Evolutionary conservation across 23 tunicate genomes (phyloP).

Genomic region (Botrylloides violaceus): DNA sequence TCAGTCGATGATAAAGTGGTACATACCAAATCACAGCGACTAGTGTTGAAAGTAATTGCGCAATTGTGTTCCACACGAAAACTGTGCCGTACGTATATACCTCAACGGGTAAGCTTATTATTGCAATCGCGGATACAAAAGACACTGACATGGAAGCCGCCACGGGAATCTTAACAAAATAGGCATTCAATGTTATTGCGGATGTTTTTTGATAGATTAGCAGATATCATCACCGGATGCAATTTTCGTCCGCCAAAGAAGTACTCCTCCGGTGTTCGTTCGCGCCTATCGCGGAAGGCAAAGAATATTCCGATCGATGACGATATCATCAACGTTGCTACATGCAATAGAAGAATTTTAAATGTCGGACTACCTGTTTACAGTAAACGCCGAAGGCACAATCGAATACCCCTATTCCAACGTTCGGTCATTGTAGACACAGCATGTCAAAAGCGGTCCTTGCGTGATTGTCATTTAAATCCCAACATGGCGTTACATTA

Average conservation of each 20-base stretch:
- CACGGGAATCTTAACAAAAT: slow-evolving; percentile 6
- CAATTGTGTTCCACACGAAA: slow-evolving; percentile 7
- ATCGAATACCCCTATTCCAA: no score
- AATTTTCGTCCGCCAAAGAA: slow-evolving; percentile 12
- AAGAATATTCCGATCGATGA: slow-evolving; percentile 1
- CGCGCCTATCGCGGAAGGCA: neutral
- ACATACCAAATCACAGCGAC: slow-evolving; percentile 2
- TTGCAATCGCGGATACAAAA: slow-evolving; percentile 14
- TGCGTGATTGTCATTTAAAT: no score
- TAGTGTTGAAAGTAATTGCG: slow-evolving; percentile 8
- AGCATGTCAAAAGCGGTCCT: no score
- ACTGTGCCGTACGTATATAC: slow-evolving; percentile 4
- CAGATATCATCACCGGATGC: slow-evolving; percentile 4
- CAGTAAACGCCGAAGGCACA: no score
- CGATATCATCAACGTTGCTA: slow-evolving; percentile 7
- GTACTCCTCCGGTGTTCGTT: neutral
- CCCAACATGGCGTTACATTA: no score
- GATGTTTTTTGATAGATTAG: neutral
- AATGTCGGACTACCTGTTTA: no score
- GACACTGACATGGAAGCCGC: slow-evolving; percentile 3
- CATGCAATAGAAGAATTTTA: no score
- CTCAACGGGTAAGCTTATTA: slow-evolving; percentile 7
- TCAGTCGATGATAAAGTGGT: slow-evolving; percentile 7
- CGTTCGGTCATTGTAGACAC: no score
- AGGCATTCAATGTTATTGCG: neutral